A percentile compares a stretch with the other conserved stretches of the same genome.
These are phyloP conservation scores for Sardinella longiceps DNA, from an alignment of 2,797 vertebrate genomes.

Conservation along the genomic window DNA sequence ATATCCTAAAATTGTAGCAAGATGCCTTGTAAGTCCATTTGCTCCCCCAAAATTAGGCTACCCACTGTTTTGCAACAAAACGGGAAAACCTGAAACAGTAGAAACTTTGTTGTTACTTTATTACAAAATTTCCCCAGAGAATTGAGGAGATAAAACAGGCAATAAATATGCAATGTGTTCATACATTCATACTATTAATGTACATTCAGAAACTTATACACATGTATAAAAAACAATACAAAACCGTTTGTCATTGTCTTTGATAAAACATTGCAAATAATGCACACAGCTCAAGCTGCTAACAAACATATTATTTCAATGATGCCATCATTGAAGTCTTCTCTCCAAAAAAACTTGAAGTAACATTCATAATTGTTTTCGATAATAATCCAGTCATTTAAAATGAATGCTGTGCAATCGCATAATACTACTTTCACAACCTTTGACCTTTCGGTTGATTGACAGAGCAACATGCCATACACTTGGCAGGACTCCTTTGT, in stretches of 20 bases:
- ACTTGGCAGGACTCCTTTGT: background rate
- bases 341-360: slow-evolving; percentile 44
- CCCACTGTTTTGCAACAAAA: background rate
- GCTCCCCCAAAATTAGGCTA: no score
- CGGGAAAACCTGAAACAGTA: no score
- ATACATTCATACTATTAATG: slow-evolving; percentile 46
- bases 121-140: slow-evolving; percentile 60
- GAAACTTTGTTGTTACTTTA: slow-evolving; percentile 45
- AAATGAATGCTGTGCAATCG: background rate
- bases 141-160: slow-evolving; percentile 63
- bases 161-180: slow-evolving; percentile 47
- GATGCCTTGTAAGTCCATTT: no score
- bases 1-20: no score
- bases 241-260: slow-evolving; percentile 30
- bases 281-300: slow-evolving; percentile 23
- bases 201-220: slow-evolving; percentile 49
- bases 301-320: slow-evolving; percentile 20
- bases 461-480: background rate
- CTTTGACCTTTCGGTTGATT: background rate
- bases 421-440: background rate
- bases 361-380: slow-evolving; percentile 48
- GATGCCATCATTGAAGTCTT: slow-evolving; percentile 20
- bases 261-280: slow-evolving; percentile 27
- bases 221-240: slow-evolving; percentile 47
- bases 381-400: slow-evolving; percentile 13